A percentile compares a stretch with the other conserved stretches of the same genome.
Conservation (phyloP, 2,888 invertebrate genomes). For the Conomelus anceps region DNA sequence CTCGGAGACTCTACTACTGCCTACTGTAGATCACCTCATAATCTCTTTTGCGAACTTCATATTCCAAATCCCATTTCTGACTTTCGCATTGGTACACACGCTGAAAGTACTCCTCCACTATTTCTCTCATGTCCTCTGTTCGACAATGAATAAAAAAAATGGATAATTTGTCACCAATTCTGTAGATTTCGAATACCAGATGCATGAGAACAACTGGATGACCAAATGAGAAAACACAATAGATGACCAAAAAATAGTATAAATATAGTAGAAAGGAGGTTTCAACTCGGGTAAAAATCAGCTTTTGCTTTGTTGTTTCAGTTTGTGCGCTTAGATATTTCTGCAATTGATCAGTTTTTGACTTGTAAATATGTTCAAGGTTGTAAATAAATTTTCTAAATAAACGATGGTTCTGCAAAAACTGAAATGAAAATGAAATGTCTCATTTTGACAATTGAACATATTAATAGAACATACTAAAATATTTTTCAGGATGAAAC, state of each 20-base stretch:
- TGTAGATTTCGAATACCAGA: neutral
- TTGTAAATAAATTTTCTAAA: too few relatives aligned
- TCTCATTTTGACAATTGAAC: too few relatives aligned
- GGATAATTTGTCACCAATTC: neutral
- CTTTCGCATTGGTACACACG: constrained; percentile 96
- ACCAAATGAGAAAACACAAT: neutral
- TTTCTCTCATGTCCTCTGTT: constrained; percentile 39
- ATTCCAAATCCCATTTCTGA: constrained; percentile 99
- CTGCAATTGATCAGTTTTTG: too few relatives aligned
- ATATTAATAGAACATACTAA: too few relatives aligned
- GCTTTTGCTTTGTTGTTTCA: too few relatives aligned
- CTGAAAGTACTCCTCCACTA: constrained; percentile 93
- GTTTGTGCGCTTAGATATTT: too few relatives aligned
- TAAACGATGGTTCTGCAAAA: too few relatives aligned
- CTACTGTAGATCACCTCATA: constrained; percentile 71
- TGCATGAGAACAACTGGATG: neutral
- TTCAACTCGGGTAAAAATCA: too few relatives aligned
- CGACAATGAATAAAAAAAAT: neutral
- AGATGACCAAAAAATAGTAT: neutral
- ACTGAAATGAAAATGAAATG: too few relatives aligned
- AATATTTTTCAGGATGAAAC: too few relatives aligned
- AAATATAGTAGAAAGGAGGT: neutral
- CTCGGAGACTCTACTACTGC: neutral
- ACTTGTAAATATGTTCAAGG: too few relatives aligned
- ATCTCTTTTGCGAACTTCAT: constrained; percentile 99